These are phyloP conservation scores for Virgularia gustaviana DNA, from an alignment of 92 coral and sea anemone species.

Conservation along the genomic window DNA sequence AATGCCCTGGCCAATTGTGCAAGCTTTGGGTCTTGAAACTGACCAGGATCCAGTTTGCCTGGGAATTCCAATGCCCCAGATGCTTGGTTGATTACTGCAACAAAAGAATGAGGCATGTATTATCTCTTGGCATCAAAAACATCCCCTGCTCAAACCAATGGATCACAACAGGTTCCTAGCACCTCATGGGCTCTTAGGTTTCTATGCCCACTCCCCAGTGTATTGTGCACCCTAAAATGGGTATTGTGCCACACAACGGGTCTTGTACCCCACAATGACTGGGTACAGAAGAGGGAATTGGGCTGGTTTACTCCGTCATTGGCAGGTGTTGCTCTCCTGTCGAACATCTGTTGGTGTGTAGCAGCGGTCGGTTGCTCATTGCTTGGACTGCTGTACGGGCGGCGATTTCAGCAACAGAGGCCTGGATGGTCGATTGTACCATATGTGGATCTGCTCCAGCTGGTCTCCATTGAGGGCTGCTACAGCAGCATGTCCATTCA, in stretches of 20 bases:
- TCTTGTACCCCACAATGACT: too few relatives aligned
- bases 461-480: slow-evolving; percentile 16
- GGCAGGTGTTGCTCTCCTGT: neutral
- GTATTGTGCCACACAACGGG: too few relatives aligned
- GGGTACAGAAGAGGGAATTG: neutral
- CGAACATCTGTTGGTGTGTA: neutral
- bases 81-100: too few relatives aligned
- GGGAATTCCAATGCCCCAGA: too few relatives aligned
- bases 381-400: slow-evolving; percentile 21
- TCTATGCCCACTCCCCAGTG: too few relatives aligned
- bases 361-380: neutral
- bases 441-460: slow-evolving; percentile 22
- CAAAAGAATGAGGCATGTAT: too few relatives aligned
- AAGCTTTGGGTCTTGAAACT: slow-evolving; percentile 22
- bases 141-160: too few relatives aligned
- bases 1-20: slow-evolving; percentile 39
- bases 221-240: too few relatives aligned
- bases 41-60: neutral
- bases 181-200: too few relatives aligned
- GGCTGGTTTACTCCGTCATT: too few relatives aligned
- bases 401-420: slow-evolving; percentile 1
- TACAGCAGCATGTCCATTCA: neutral
- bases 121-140: too few relatives aligned
- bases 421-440: slow-evolving; percentile 5
- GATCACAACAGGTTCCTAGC: too few relatives aligned